These are phyloP conservation scores for Sepioteuthis lessoniana DNA, from an alignment of 2,888 invertebrate species.

Conservation along the genomic window DNA sequence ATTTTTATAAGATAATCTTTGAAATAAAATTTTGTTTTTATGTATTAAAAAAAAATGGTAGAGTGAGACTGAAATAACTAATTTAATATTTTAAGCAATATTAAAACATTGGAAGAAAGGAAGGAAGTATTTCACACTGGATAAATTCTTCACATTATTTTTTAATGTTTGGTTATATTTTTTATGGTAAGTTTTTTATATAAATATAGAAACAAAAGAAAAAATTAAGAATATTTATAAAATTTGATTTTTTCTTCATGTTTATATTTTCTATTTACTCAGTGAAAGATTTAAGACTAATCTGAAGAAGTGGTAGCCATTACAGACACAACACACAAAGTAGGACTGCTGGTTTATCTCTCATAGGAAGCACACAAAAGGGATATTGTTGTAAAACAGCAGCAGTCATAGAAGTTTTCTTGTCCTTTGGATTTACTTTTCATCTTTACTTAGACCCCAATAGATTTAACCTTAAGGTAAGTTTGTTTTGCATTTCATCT, in stretches of 20 bases:
- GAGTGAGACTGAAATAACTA: background rate
- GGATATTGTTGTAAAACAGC: background rate
- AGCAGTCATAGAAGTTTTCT: background rate
- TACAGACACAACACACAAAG: background rate
- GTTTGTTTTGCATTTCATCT: background rate
- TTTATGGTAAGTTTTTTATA: background rate
- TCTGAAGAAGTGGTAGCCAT: background rate
- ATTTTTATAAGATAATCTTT: too few species aligned
- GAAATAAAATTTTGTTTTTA: background rate
- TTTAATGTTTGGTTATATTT: background rate
- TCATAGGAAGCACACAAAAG: background rate
- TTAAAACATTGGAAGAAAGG: background rate
- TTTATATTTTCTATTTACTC: background rate
- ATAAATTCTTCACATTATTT: background rate
- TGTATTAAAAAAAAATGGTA: background rate
- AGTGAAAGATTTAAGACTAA: background rate
- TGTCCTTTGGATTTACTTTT: background rate
- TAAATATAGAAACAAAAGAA: background rate
- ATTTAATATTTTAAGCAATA: background rate
- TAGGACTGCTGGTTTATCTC: background rate
- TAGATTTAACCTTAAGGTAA: background rate
- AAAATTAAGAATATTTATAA: background rate
- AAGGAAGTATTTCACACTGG: background rate
- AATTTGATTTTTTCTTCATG: background rate
- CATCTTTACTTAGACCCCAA: background rate